Base-by-base conservation (phyloP, 2,888 invertebrate genomes). In the Ommatoiulus sabulosus region DNA sequence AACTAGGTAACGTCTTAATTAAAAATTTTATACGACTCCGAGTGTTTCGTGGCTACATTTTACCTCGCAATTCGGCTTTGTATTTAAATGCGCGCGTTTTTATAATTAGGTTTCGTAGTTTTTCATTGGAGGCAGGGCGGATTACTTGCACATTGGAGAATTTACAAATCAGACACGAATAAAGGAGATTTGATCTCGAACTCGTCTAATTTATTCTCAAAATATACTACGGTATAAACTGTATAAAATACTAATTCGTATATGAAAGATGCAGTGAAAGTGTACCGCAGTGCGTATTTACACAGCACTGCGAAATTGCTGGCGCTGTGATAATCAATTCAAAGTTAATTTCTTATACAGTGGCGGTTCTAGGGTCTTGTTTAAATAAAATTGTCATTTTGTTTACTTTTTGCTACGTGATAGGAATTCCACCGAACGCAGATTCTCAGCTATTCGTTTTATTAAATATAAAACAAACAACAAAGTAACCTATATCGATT, bases 161-260 rank as follows among this genome's bases (percentile, higher is more conserved):
- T 72, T 72, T 24, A 24, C 72, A 20, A 72, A 80, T 12, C 80
- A 80, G 80, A 35, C 72, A 10, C 8, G 72, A 24, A 80, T 80
- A 43, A 35, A 80, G 17, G 24, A 80, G 80, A 80, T 80, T 80
- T 35, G 80, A 80, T 80, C 80, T 80, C 12, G 35, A 80, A 80
- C 80, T 35, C 80, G 15, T 80, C 24, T 80, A 43, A 80, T 80
- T 80, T 43, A 80, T 35, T 80, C 24, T 80, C 15, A 12, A 35
- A 35, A 35, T 35, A 35, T 35, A 35, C 35, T 35, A 35, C 35
- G 35, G 35, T 35, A 35, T 35, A 35, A 35, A 35, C 35, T 35
- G 35, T 2, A 35, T 2, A 35, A 35, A 35, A 35, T 35, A 35
- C 35, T 10, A 6, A 8, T 24, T 24, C 24, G 24, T 10, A 80